These are phyloP conservation scores for Odontesthes bonariensis DNA, from an alignment of 2,113 vertebrate species.

Conservation along the genomic window DNA sequence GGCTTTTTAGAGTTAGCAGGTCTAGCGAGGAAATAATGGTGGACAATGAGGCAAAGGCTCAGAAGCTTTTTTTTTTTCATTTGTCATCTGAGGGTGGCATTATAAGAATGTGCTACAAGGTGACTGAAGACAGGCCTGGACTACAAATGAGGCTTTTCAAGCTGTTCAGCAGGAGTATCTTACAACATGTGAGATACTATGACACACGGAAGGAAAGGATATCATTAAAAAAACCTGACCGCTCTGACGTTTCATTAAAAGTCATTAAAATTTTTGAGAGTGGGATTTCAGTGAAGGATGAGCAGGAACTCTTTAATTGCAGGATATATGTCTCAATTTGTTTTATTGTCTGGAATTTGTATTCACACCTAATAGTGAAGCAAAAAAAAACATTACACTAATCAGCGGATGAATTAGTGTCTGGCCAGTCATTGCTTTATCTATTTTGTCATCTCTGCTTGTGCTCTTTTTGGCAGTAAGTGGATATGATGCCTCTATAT, in stretches of 20 bases:
- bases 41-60: no score
- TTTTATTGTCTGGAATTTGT: conserved; percentile 38
- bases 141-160: background rate
- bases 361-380: conserved; percentile 11
- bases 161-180: background rate
- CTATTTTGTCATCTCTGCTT: conserved; percentile 22
- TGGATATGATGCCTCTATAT: conserved; percentile 30
- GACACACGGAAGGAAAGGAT: background rate
- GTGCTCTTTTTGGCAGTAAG: conserved; percentile 9
- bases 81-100: background rate
- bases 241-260: background rate
- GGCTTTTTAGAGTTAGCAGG: no score
- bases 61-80: background rate
- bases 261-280: conserved; percentile 29
- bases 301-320: conserved; percentile 25
- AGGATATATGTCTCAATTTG: conserved; percentile 27
- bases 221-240: background rate
- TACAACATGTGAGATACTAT: background rate
- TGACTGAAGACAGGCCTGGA: background rate
- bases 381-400: conserved; percentile 36
- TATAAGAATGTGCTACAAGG: background rate
- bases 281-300: conserved; percentile 30
- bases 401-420: conserved; percentile 27
- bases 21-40: no score
- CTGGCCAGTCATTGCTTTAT: conserved; percentile 4